Conservation (phyloP, 92 coral and sea anemone genomes). For the Pocillopora meandrina region DNA sequence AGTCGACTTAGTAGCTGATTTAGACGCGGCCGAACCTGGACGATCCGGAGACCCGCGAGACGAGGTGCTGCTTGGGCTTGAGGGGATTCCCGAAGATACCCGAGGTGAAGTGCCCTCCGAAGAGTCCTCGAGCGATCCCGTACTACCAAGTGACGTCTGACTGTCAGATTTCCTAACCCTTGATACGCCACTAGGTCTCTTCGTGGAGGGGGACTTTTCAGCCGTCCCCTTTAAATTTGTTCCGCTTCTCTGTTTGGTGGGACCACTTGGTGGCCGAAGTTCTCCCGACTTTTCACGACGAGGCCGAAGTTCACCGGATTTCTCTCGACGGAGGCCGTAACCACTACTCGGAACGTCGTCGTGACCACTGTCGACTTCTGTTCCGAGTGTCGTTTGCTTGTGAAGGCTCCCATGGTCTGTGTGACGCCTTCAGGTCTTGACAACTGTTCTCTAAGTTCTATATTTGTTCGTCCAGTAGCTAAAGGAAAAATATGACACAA, state of each 20-base stretch:
- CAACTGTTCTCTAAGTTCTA: slow-evolving; percentile 80
- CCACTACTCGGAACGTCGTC: slow-evolving; percentile 75
- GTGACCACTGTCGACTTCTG: slow-evolving; percentile 55
- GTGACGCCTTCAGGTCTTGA: slow-evolving; percentile 60
- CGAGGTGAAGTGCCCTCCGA: slow-evolving; percentile 49
- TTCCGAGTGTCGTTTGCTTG: slow-evolving; percentile 78
- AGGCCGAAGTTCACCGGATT: slow-evolving; percentile 74
- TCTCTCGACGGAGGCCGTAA: slow-evolving; percentile 86
- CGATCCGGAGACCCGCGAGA: slow-evolving; percentile 34
- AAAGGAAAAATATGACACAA: background rate
- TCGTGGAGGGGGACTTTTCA: slow-evolving; percentile 41
- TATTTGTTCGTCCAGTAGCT: slow-evolving; percentile 93
- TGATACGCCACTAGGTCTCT: slow-evolving; percentile 41
- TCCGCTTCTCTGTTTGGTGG: slow-evolving; percentile 65
- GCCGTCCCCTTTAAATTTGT: slow-evolving; percentile 67
- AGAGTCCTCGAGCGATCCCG: slow-evolving; percentile 64
- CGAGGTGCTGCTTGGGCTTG: slow-evolving; percentile 26
- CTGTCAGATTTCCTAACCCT: slow-evolving; percentile 62
- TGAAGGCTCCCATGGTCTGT: slow-evolving; percentile 67
- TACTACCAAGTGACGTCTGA: slow-evolving; percentile 80
- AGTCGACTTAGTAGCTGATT: background rate
- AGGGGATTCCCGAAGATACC: slow-evolving; percentile 38
- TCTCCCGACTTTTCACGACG: slow-evolving; percentile 66
- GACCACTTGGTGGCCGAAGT: slow-evolving; percentile 47
- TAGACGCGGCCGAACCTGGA: slow-evolving; percentile 15